Evolutionary conservation across 2,888 invertebrate genomes (phyloP), one percentile per base, ranked within the genome.

Genomic region (Habrosyne pyritoides): DNA sequence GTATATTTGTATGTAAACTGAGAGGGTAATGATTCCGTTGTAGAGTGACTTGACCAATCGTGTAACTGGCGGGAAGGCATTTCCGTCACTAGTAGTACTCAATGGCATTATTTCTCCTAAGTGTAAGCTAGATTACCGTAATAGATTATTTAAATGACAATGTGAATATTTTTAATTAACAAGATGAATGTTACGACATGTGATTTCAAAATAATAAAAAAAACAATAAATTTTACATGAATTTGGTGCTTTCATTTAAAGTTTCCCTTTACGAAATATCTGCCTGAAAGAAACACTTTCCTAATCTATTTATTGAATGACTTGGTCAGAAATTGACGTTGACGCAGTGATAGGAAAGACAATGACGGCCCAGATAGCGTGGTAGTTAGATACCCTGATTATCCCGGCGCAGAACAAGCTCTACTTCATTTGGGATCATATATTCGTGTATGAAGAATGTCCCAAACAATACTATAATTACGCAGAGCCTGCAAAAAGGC

Each of bases 101-200:
- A 85, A 89, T 89, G 92, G 91, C 91, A 91, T 92, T 92, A 91
- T 89, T 91, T 91, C 90, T 91, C 86, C 72, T 90, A 88, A 86
- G 69, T 86, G 62, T 91, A 91, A 91, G 91, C 93, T 93, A 93
- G 93, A 89, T 84, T 89, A 92, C 93, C 88, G 91, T 91, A 92
- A 93, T 93, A 93, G 93, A 93, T 92, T 93, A 93, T 93, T 92
- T 90, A 91, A 93, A 93, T 93, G 93, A 93, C 92, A 94, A 93
- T 94, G 94, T 94, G 93, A 94, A 94, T 94, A 94, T 94, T 93
- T 93, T 93, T 94, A 94, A 93, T 93, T 93, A 83, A 89, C 91
- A 93, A 94, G 91, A 94, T 94, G 93, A 94, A 94, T 94, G 94
- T 92, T 93, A 91, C 88, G 87, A 91, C 89, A 92, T 93, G 92